Conservation (phyloP, 2,797 vertebrate species). For the Labroides dimidiatus region DNA sequence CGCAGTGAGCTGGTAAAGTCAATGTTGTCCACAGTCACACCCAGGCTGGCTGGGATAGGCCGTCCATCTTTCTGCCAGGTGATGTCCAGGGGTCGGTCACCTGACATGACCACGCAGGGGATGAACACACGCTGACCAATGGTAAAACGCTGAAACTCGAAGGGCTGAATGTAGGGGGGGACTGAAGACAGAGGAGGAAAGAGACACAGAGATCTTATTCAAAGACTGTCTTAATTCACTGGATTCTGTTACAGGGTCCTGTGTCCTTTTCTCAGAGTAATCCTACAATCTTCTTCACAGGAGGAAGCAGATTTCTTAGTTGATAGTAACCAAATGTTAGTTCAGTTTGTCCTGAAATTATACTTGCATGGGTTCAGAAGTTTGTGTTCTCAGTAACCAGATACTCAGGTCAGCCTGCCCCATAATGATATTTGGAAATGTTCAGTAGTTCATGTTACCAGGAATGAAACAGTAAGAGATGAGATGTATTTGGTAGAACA, state of each 20-base stretch:
- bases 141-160: constrained; percentile 98
- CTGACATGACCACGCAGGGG: constrained; percentile 97
- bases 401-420: no score
- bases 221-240: constrained; percentile 30
- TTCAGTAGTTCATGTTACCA: no score
- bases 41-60: constrained; percentile 93
- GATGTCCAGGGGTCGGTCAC: constrained; percentile 96
- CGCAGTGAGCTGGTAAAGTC: constrained; percentile 98
- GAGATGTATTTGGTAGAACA: no score
- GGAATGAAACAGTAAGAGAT: no score
- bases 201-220: constrained; percentile 30
- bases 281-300: constrained; percentile 35
- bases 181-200: constrained; percentile 79
- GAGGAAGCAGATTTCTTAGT: neutral
- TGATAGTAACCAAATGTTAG: no score
- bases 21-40: constrained; percentile 98
- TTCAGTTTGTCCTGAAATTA: no score
- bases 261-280: constrained; percentile 12
- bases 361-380: no score
- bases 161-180: constrained; percentile 97
- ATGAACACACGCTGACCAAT: constrained; percentile 98
- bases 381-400: no score
- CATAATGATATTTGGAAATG: no score
- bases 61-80: constrained; percentile 99
- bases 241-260: constrained; percentile 23